Base-by-base conservation (phyloP, 2,113 vertebrate genomes). In the Chaetorhynchus papuensis region DNA sequence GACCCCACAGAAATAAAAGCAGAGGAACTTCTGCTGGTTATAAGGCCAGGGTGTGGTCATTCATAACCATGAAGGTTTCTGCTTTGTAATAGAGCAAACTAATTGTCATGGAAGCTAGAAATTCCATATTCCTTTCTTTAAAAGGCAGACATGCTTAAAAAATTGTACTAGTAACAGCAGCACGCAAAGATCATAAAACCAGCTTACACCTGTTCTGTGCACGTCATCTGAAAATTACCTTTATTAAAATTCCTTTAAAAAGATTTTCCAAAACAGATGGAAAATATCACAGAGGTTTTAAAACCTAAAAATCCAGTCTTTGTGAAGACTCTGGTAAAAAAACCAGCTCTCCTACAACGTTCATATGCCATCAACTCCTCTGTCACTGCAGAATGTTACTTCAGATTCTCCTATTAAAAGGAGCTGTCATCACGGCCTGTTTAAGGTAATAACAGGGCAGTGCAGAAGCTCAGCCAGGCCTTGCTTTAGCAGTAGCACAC, bases 391-490 rank as follows among this genome's bases (percentile, higher is more conserved):
- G 66, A 84, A 65, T 13, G 19, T 50, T 69, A n/a, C 23, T 56
- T 76, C 18, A 74, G 35, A 64, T 61, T 80, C 71, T 68, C 28
- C 52, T 54, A 11, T 31, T 41, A 94, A 96, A 80, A 88, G 68
- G 4, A 93, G 47, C 66, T 94, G 82, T 94, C 95, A 96, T 65
- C 95, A 83, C 56, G 54, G 79, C 50, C 28, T 88, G 37, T 49
- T 93, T 44, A 47, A 81, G 44, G 44, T 31, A 86, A 72, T 24
- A 44, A 69, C 35, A 78, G 33, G 28, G 2, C 10, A 35, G 30
- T 1, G 13, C 33, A 84, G 74, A 10, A 53, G 65, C 41, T 60
- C 45, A 81, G 89, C 37, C 81, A 87, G 61, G 44, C 85, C 74
- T 60, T 64, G 56, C 49, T 72, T 33, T 6, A 76, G 61, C 66